Conservation (phyloP, 2,113 vertebrate genomes). For the Alectura lathami region DNA sequence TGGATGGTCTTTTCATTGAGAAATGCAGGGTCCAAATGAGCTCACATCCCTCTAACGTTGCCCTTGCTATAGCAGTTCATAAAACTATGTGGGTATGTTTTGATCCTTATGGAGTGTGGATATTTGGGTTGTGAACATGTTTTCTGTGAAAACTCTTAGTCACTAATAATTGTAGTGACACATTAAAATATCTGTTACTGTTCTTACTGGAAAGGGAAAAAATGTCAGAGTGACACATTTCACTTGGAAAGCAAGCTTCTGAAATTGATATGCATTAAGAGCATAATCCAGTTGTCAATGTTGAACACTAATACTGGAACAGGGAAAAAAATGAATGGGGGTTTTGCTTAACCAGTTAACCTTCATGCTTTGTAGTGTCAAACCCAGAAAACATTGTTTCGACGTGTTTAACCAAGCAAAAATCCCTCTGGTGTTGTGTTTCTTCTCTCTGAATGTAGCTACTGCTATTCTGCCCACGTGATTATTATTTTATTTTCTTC, state of each 20-base stretch:
- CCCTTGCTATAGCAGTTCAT: not conserved
- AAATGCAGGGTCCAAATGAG: not conserved
- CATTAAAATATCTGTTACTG: not conserved
- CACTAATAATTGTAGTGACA: not conserved
- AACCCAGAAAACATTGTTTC: not conserved
- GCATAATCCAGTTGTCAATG: not conserved
- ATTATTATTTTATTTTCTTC: fast-evolving
- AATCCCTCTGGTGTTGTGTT: not conserved
- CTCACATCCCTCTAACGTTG: not conserved
- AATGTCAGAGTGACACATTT: not conserved
- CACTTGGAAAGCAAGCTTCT: not conserved
- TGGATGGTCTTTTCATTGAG: not conserved
- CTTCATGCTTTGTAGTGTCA: not conserved
- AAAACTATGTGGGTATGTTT: not conserved
- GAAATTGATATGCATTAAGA: not conserved
- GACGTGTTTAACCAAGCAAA: not conserved
- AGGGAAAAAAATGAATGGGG: not conserved
- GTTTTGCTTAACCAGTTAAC: not conserved
- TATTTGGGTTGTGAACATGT: not conserved
- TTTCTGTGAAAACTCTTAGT: slow-evolving; percentile 1
- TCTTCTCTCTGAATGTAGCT: not conserved
- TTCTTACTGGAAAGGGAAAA: not conserved
- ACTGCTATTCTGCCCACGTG: fast-evolving
- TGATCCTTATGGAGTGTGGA: not conserved
- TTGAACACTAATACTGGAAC: not conserved